phyloP scores from a whole-genome alignment of 2,888 invertebrate genomes.

The Elmis aenea region DNA sequence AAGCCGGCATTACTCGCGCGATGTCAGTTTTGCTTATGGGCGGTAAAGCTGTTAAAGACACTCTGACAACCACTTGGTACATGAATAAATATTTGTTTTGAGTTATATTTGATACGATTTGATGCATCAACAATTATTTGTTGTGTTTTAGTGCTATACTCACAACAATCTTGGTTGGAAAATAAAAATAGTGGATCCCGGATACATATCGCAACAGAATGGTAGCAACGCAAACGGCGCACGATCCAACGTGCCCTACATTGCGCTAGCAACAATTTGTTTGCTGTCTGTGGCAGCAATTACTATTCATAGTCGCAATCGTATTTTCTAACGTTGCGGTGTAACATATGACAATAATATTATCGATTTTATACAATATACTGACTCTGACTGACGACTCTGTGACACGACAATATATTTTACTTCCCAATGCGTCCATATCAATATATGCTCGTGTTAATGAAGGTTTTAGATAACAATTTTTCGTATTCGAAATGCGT shows the following conservation, averaged over 20 bases:
- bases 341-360: slow-evolving; percentile 16
- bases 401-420: slow-evolving; percentile 27
- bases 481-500: too few species aligned
- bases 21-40: too few species aligned
- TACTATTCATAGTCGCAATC: slow-evolving; percentile 21
- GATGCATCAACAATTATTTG: too few species aligned
- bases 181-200: slow-evolving; percentile 78
- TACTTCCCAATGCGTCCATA: slow-evolving; percentile 26
- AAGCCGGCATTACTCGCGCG: too few species aligned
- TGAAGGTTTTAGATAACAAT: slow-evolving; percentile 2
- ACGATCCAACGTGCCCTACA: slow-evolving; percentile 14
- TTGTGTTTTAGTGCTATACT: slow-evolving; percentile 85
- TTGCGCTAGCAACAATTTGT: slow-evolving; percentile 20
- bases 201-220: slow-evolving; percentile 46
- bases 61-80: too few species aligned
- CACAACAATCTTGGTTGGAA: slow-evolving; percentile 92
- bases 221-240: slow-evolving; percentile 24
- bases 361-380: slow-evolving; percentile 14
- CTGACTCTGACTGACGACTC: slow-evolving; percentile 22
- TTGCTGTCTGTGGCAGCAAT: slow-evolving; percentile 21
- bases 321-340: slow-evolving; percentile 31
- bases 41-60: too few species aligned
- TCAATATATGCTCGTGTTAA: slow-evolving; percentile 16
- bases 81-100: too few species aligned
- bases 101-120: too few species aligned